A percentile compares a stretch with the other conserved stretches of the same genome.
These are phyloP conservation scores for Solea senegalensis DNA, from an alignment of 2,113 vertebrate genomes.

Conservation along the genomic window DNA sequence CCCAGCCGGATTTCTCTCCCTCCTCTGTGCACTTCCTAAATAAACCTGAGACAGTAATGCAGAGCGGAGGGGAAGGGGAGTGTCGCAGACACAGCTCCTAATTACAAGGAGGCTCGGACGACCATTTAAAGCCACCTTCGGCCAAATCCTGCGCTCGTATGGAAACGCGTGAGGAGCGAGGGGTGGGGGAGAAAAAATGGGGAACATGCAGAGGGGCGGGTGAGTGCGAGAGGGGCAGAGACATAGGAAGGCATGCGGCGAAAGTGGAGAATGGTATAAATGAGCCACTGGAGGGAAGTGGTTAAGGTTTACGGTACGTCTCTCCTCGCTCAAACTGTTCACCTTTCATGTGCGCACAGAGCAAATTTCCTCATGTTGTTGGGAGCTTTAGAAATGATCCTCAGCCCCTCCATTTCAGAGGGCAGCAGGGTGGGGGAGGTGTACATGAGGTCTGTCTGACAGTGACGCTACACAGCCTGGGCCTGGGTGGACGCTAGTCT, in stretches of 20 bases:
- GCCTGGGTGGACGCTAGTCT: slow-evolving; percentile 65
- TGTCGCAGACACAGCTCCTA: slow-evolving; percentile 61
- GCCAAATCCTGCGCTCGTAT: slow-evolving; percentile 47
- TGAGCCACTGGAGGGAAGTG: slow-evolving; percentile 23
- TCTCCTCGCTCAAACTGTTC: slow-evolving; percentile 1
- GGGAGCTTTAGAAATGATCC: slow-evolving; percentile 49
- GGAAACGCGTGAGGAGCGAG: slow-evolving; percentile 29
- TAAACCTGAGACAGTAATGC: slow-evolving; percentile 72
- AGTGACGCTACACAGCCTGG: slow-evolving; percentile 68
- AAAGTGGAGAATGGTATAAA: slow-evolving; percentile 18
- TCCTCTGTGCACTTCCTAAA: slow-evolving; percentile 80
- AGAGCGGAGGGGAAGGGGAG: slow-evolving; percentile 67
- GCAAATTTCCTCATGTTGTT: slow-evolving; percentile 27
- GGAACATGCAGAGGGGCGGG: slow-evolving; percentile 25
- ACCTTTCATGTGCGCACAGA: slow-evolving; percentile 5
- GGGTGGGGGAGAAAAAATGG: slow-evolving; percentile 18
- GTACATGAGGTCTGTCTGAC: slow-evolving; percentile 63
- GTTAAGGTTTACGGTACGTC: neutral
- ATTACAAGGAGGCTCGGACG: slow-evolving; percentile 63
- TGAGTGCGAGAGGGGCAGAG: neutral
- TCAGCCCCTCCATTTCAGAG: slow-evolving; percentile 57
- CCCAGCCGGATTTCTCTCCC: slow-evolving; percentile 75
- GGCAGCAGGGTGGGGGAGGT: slow-evolving; percentile 62
- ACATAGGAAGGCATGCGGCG: neutral
- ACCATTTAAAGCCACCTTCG: slow-evolving; percentile 68